phyloP scores from a whole-genome alignment of 2,797 vertebrate species.

The Sebastiscus tertius region DNA sequence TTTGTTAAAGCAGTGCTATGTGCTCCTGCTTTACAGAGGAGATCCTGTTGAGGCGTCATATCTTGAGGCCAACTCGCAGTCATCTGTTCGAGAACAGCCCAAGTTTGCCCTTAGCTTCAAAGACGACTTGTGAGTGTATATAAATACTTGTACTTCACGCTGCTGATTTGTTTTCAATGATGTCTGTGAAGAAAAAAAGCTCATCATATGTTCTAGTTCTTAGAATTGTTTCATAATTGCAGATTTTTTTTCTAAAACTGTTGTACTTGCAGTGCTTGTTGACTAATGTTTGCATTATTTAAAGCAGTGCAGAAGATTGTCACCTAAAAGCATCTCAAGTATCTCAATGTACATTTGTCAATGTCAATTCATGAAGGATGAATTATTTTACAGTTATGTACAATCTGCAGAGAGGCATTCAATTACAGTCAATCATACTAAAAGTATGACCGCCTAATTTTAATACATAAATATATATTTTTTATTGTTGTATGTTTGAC shows the following conservation, averaged over 20 bases:
- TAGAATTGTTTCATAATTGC: neutral
- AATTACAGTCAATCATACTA: neutral
- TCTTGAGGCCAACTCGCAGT: constrained; percentile 73
- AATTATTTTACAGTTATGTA: neutral
- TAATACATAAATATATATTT: neutral
- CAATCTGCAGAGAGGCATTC: neutral
- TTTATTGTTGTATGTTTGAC: neutral
- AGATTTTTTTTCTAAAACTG: neutral
- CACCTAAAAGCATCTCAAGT: neutral
- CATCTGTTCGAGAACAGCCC: constrained; percentile 68
- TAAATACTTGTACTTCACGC: neutral
- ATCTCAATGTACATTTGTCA: neutral
- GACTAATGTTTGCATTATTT: neutral
- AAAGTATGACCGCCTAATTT: neutral
- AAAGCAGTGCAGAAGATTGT: neutral
- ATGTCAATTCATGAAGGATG: neutral
- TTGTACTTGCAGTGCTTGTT: neutral
- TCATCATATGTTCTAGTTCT: neutral
- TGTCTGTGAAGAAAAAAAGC: neutral
- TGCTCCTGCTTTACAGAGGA: constrained; percentile 75
- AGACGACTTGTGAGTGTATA: constrained; percentile 88
- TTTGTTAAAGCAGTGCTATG: constrained; percentile 3
- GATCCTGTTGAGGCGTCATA: constrained; percentile 86
- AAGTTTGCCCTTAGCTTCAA: constrained; percentile 87
- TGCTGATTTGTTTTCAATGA: neutral